Evolutionary conservation across 2,113 vertebrate genomes (phyloP).

Genomic region (Tetrao urogallus): DNA sequence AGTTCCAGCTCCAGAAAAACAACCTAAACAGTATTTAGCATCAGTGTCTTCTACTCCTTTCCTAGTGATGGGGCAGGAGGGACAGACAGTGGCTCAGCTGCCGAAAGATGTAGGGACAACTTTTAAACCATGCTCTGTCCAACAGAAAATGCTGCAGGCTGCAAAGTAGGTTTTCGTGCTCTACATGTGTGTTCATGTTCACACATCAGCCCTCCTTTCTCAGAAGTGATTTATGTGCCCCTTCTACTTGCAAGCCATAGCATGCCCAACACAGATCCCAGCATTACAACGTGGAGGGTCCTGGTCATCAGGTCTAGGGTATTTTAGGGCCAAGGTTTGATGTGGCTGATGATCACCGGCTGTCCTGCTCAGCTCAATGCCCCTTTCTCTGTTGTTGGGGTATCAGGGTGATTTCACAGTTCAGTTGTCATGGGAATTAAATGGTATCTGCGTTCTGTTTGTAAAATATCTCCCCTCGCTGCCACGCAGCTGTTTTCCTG

Average conservation of each 20-base stretch:
- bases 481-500: background rate
- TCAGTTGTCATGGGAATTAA: background rate
- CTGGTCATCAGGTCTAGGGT: background rate
- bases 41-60: background rate
- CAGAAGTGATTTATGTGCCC: background rate
- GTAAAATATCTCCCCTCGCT: background rate
- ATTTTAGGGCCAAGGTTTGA: background rate
- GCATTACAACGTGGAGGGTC: background rate
- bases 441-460: background rate
- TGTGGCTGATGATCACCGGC: rapidly evolving
- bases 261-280: background rate
- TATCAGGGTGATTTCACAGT: background rate
- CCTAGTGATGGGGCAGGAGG: background rate
- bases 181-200: background rate
- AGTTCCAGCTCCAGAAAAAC: background rate
- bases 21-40: background rate
- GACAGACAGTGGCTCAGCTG: background rate
- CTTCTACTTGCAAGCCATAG: no score
- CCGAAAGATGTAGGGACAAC: background rate
- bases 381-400: background rate
- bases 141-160: background rate
- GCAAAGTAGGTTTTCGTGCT: no score
- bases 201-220: background rate
- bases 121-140: background rate
- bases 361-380: background rate